These are phyloP conservation scores for Megastigmus dorsalis DNA, from an alignment of 2,888 invertebrate genomes.

Conservation along the genomic window DNA sequence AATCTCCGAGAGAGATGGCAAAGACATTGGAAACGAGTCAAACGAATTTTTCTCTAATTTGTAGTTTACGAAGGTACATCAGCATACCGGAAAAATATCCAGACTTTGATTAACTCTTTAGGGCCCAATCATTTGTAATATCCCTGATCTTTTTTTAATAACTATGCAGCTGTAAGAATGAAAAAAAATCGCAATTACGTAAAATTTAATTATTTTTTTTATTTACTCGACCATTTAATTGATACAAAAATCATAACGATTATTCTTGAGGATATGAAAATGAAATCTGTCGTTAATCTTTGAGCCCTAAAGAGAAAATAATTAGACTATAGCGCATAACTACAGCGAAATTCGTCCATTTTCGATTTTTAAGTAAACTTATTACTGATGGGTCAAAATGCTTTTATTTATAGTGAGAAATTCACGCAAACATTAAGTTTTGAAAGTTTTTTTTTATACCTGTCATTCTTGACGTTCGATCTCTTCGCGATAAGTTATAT, in stretches of 20 bases:
- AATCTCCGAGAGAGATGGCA: too few relatives aligned
- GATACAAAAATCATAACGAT: background rate
- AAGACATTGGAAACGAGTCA: too few relatives aligned
- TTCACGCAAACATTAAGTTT: slow-evolving; percentile 17
- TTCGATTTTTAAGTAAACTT: slow-evolving; percentile 18
- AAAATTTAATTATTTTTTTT: too few relatives aligned
- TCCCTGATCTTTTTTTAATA: background rate
- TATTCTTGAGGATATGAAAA: background rate
- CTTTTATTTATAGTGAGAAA: slow-evolving; percentile 24
- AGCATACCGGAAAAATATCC: slow-evolving; percentile 3
- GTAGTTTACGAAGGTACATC: slow-evolving; percentile 3
- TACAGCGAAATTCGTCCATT: slow-evolving; percentile 17
- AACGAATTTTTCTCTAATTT: slow-evolving; percentile 3
- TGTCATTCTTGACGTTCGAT: slow-evolving; percentile 43
- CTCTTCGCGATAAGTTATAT: slow-evolving; percentile 18
- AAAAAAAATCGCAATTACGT: too few relatives aligned
- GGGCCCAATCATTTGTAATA: background rate
- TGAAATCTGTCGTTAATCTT: background rate
- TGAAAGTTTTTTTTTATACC: slow-evolving; percentile 9
- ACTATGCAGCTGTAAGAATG: background rate
- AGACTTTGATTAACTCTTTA: slow-evolving; percentile 5
- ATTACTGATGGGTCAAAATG: slow-evolving; percentile 13
- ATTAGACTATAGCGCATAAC: slow-evolving; percentile 21
- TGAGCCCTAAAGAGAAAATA: slow-evolving; percentile 27
- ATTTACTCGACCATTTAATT: too few relatives aligned